Base-by-base conservation (phyloP, 1,140 invertebrate genomes). In the Heliconius hermathena region DNA sequence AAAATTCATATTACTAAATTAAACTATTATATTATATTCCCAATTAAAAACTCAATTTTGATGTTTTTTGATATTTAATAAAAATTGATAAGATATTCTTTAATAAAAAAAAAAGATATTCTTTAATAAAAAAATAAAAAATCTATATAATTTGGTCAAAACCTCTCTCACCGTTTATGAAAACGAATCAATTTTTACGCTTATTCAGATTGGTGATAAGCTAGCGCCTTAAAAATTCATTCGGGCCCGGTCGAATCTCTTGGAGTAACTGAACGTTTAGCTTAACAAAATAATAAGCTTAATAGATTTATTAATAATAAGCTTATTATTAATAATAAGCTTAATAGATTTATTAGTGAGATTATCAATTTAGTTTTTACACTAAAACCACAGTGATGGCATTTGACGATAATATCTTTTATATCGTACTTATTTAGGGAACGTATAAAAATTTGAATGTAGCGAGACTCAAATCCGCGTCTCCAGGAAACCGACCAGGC, bases 131-230 rank as follows among this genome's bases (percentile, higher is more conserved):
- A 13, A 66, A 66, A 60, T n/a, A n/a, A n/a, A 66, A 66, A 57
- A 57, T 66, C 57, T 66, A 66, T 66, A 29, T 66, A 13, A 13
- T 29, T 66, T 16, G 29, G 0, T 26, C 22, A 22, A 26, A 22
- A 66, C 22, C n/a, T 26, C 11, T 66, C 9, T 60, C 22, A 22
- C n/a, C 57, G 49, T 75, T 75, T 81, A 76, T 81, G 84, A 84
- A 80, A 84, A 78, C 86, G 87, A 87, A 89, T 88, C 84, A 90
- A 88, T 88, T 89, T 90, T 89, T 89, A 90, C 85, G 82, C 83
- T 70, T 86, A 41, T 57, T 76, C 46, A 77, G 71, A 78, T 84
- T 83, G 52, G 76, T 82, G 88, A 88, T 90, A 89, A 88, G 85
- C 80, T 66, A 4, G 22, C 57, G 22, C 22, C 57, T 66, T 66